Evolutionary conservation across 2,888 invertebrate species (phyloP).

Genomic region (Peribatodes rhomboidaria): DNA sequence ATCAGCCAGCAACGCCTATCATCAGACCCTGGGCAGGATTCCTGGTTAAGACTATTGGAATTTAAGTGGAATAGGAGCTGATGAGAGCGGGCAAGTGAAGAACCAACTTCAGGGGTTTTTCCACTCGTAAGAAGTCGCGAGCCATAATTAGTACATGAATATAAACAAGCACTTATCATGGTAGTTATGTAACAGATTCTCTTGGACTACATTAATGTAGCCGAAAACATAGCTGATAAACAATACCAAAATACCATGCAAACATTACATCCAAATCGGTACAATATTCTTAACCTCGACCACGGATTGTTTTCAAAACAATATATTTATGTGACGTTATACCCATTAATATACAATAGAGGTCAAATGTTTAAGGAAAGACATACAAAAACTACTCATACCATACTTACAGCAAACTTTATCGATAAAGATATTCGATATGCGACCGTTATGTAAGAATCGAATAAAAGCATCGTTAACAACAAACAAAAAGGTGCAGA

Average conservation of each 20-base stretch:
- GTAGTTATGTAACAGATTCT: no score
- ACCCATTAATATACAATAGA: background rate
- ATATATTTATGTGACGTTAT: background rate
- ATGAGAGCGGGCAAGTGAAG: no score
- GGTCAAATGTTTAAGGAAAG: background rate
- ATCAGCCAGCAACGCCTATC: no score
- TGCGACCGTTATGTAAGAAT: constrained; percentile 17
- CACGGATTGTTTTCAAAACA: background rate
- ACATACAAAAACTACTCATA: background rate
- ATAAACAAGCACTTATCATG: constrained; percentile 1
- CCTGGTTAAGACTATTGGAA: no score
- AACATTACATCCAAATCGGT: background rate
- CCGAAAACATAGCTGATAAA: background rate
- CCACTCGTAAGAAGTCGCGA: background rate
- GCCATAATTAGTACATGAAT: background rate
- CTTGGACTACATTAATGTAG: no score
- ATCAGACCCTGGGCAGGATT: no score
- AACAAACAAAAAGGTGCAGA: constrained; percentile 22
- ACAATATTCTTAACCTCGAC: background rate
- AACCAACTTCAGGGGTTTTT: no score
- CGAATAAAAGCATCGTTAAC: constrained; percentile 20
- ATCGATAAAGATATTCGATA: constrained; percentile 5
- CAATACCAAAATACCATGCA: background rate
- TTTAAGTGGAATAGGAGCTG: no score
- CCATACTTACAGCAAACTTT: background rate